Evolutionary conservation across 1,140 invertebrate species (phyloP).

Genomic region (Calliopsis andreniformis): DNA sequence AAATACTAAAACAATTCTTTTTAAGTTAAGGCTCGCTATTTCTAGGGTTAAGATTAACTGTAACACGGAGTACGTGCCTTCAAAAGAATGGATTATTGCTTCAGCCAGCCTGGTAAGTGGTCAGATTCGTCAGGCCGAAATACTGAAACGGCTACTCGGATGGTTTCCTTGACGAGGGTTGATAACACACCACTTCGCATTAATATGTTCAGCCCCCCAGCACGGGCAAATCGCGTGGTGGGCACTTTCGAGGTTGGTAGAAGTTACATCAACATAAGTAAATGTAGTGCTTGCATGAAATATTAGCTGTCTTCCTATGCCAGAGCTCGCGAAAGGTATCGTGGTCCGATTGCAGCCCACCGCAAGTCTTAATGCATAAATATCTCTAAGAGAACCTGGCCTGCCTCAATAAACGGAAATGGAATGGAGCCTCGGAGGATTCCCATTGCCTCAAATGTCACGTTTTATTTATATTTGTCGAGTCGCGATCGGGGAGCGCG

Average conservation of each 20-base stretch:
- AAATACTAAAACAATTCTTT: too few species aligned
- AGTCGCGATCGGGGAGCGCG: neutral
- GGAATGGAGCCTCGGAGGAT: neutral
- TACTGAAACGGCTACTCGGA: too few species aligned
- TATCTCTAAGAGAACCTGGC: neutral
- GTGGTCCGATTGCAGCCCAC: slow-evolving; percentile 7
- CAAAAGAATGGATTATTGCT: too few species aligned
- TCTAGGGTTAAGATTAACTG: too few species aligned
- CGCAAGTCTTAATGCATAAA: slow-evolving; percentile 24
- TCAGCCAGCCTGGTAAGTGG: too few species aligned
- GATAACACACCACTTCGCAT: too few species aligned
- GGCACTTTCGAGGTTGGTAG: neutral
- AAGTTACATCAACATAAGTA: neutral
- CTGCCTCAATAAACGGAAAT: slow-evolving; percentile 15
- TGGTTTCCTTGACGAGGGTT: too few species aligned
- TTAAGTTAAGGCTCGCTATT: too few species aligned
- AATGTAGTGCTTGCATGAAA: neutral
- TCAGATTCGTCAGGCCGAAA: too few species aligned
- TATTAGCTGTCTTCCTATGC: neutral
- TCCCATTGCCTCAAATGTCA: neutral
- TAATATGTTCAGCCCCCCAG: too few species aligned
- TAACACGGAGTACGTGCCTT: too few species aligned
- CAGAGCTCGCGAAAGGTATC: neutral
- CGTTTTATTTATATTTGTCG: slow-evolving; percentile 19
- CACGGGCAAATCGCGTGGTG: too few species aligned